Base-by-base conservation (phyloP, 2,888 invertebrate genomes). In the Trissonchulus latispiculum region DNA sequence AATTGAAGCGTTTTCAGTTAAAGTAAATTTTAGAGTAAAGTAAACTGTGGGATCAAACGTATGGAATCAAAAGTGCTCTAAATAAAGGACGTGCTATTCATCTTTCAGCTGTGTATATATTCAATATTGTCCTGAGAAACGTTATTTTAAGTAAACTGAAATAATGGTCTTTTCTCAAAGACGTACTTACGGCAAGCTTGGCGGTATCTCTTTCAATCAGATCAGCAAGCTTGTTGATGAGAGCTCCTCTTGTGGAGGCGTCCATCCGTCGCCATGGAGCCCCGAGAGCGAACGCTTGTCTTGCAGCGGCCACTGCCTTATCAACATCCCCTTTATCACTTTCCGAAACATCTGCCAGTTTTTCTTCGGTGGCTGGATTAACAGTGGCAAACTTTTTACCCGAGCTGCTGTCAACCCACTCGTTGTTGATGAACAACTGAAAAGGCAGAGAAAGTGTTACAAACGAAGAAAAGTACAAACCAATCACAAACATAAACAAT, bases 381-480 rank as follows among this genome's bases (percentile, higher is more conserved):
- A 91, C 83, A 1, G 91, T 91, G 32, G 90, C 85, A 85, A 95
- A 97, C 1, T 89, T 92, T 84, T 92, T 93, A 72, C 91, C 91
- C 81, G 90, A 91, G 33, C 87, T 88, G 0, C 95, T 87, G 81
- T 93, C 89, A 80, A 90, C 89, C 91, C 92, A 99, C 84, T 96
- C 95, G 85, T 97, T 97, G 86, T 97, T 93, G 81, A 96, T 93
- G 83, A 97, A 97, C 73, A 97, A 87, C 85, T 86, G 78, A 61
- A 78, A n/a, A n/a, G n/a, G n/a, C n/a, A n/a, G n/a, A n/a, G n/a
- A n/a, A n/a, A n/a, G n/a, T n/a, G n/a, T n/a, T n/a, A n/a, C n/a
- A n/a, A n/a, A n/a, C n/a, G n/a, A n/a, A n/a, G n/a, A n/a, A n/a
- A n/a, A n/a, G n/a, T n/a, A n/a, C n/a, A n/a, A n/a, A n/a, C n/a